These are phyloP conservation scores for Geodia barretti DNA, from an alignment of 37 sponge, comb jelly and placozoan species.

Conservation along the genomic window DNA sequence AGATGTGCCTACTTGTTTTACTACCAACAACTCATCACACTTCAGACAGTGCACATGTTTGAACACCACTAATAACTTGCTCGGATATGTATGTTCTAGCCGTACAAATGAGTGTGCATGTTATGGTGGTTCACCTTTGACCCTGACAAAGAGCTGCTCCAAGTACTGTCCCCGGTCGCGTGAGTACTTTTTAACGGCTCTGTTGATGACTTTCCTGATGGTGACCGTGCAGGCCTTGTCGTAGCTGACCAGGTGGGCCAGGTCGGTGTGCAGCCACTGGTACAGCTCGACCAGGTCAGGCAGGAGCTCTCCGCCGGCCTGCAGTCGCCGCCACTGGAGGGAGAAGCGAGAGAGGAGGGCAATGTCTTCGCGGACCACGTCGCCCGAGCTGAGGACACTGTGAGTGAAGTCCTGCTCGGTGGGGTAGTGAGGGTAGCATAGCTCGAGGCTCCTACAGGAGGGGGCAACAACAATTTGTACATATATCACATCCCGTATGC, in stretches of 20 bases:
- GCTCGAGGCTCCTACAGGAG: constrained; percentile 42
- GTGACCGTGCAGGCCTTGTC: constrained; percentile 50
- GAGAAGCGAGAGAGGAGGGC: constrained; percentile 38
- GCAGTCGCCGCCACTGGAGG: constrained; percentile 45
- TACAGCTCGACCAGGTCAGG: constrained; percentile 88
- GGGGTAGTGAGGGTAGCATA: constrained; percentile 63
- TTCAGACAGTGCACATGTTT: too few relatives aligned
- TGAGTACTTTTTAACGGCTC: constrained; percentile 27
- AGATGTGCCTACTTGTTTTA: too few relatives aligned
- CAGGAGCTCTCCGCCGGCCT: constrained; percentile 61
- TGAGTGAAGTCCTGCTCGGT: constrained; percentile 68
- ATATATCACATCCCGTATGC: too few relatives aligned
- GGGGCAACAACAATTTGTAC: neutral
- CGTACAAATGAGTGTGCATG: neutral
- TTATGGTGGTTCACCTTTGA: constrained; percentile 45
- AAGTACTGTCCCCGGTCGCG: constrained; percentile 37
- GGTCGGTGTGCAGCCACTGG: constrained; percentile 76
- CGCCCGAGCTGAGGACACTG: constrained; percentile 42
- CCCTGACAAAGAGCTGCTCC: constrained; percentile 53
- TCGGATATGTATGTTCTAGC: too few relatives aligned
- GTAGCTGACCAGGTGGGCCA: constrained; percentile 64
- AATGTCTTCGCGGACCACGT: constrained; percentile 28
- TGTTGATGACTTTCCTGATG: constrained; percentile 51
- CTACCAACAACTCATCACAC: neutral
- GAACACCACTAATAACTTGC: too few relatives aligned